Conservation (phyloP, 2,888 invertebrate species). For the Cheilosia pagana region DNA sequence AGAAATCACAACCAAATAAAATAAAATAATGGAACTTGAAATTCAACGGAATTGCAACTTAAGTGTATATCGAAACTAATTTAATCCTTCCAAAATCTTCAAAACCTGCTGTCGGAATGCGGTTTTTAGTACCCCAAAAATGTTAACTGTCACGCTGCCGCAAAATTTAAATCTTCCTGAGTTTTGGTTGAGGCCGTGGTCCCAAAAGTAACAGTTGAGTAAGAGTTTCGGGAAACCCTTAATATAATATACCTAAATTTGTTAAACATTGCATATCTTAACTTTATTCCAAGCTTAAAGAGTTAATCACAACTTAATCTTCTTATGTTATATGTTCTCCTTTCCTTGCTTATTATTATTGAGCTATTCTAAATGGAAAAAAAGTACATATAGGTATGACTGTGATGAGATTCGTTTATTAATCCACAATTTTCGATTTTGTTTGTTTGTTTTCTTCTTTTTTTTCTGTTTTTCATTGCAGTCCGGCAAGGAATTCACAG, state of each 20-base stretch:
- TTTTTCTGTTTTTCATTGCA: constrained; percentile 80
- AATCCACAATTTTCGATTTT: constrained; percentile 62
- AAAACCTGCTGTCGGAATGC: no score
- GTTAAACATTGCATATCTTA: background rate
- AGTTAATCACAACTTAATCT: background rate
- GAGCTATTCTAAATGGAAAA: background rate
- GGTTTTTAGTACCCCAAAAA: no score
- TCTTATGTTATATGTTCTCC: background rate
- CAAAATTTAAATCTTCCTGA: no score
- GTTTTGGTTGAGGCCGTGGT: no score
- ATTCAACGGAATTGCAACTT: no score
- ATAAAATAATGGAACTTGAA: no score
- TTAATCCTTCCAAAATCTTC: no score
- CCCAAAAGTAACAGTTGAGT: no score
- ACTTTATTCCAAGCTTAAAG: constrained; percentile 14
- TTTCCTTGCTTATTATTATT: background rate
- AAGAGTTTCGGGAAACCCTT: no score
- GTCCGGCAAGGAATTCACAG: constrained; percentile 84
- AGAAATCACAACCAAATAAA: no score
- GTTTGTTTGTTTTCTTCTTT: constrained; percentile 42
- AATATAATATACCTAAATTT: background rate
- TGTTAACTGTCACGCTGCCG: no score
- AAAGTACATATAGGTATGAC: background rate
- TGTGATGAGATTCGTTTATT: constrained; percentile 41
- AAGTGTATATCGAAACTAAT: no score